Conservation (phyloP, 1,140 invertebrate species). For the Muscidifurax raptorellus region DNA sequence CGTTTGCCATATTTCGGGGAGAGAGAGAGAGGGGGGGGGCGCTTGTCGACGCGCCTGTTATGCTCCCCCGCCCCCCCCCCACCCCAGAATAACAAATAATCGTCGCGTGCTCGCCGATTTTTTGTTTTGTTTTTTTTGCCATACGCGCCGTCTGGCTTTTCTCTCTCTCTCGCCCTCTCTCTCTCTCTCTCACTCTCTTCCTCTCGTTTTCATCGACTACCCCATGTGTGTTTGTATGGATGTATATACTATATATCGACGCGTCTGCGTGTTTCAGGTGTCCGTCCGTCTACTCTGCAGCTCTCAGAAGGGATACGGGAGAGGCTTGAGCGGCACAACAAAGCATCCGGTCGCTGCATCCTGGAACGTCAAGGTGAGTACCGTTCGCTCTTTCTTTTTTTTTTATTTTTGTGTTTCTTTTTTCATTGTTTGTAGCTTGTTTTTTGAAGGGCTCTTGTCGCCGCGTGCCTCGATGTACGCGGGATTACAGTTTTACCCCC, state of each 20-base stretch:
- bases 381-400: not conserved
- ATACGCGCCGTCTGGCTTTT: not conserved
- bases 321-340: not conserved
- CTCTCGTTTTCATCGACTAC: not conserved
- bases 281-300: not conserved
- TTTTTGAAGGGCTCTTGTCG: not conserved
- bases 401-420: not conserved
- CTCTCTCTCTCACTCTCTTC: too few species aligned
- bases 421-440: not conserved
- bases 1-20: conserved; percentile 6
- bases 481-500: too few species aligned
- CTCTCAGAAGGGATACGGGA: not conserved
- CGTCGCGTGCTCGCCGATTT: conserved; percentile 9
- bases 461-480: not conserved
- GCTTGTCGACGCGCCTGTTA: not conserved
- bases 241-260: not conserved
- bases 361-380: conserved; percentile 33
- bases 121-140: not conserved
- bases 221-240: not conserved
- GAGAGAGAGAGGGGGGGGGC: not conserved
- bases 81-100: conserved; percentile 27
- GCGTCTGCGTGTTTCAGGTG: conserved; percentile 3
- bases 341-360: conserved; percentile 13
- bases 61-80: too few species aligned
- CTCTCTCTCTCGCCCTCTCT: too few species aligned